Evolutionary conservation across 1,140 invertebrate genomes (phyloP).

Genomic region (Aphelinus certus): DNA sequence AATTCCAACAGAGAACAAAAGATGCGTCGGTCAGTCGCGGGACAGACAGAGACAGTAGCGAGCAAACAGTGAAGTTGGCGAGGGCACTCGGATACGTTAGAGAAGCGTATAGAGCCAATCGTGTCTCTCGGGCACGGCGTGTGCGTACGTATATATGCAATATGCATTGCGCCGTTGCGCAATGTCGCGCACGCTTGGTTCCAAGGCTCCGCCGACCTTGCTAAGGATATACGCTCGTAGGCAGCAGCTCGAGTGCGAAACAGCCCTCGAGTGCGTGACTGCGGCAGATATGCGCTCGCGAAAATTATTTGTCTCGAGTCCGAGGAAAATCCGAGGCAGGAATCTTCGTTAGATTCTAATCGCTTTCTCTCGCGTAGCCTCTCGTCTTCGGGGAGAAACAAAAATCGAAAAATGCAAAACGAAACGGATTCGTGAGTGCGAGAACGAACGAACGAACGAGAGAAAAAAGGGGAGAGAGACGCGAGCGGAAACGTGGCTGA

Average conservation of each 20-base stretch:
- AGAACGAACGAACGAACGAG: too few relatives aligned
- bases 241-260: constrained; percentile 53
- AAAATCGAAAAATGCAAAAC: too few relatives aligned
- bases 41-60: too few relatives aligned
- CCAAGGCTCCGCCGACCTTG: constrained; percentile 50
- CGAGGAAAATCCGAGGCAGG: neutral
- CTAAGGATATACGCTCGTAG: constrained; percentile 51
- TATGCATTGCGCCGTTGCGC: neutral
- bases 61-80: too few relatives aligned
- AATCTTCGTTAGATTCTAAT: neutral
- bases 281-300: neutral
- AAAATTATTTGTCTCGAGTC: neutral
- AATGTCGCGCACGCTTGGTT: constrained; percentile 48
- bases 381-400: too few relatives aligned
- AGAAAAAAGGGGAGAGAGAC: neutral
- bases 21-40: too few relatives aligned
- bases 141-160: too few relatives aligned
- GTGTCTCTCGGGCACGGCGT: too few relatives aligned
- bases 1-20: too few relatives aligned
- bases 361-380: neutral
- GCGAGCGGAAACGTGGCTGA: constrained; percentile 7
- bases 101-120: too few relatives aligned
- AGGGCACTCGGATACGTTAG: too few relatives aligned
- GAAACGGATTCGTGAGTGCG: too few relatives aligned
- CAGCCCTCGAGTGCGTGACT: constrained; percentile 25